Conservation (phyloP, 2,113 vertebrate species). For the Sitta europaea region DNA sequence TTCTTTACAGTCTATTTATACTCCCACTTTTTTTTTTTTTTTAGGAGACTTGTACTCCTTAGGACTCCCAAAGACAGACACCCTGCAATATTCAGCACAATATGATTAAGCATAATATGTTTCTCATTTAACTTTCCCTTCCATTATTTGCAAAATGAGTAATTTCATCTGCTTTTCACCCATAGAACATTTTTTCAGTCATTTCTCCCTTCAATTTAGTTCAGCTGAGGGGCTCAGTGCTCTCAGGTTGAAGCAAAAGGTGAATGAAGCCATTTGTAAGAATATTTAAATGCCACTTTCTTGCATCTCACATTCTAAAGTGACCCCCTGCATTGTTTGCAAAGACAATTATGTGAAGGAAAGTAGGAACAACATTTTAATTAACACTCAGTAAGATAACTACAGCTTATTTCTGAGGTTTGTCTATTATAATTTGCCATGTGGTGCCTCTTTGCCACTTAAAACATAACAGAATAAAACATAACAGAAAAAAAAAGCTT, state of each 20-base stretch:
- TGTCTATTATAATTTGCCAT: background rate
- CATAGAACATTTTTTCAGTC: background rate
- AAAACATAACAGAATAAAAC: background rate
- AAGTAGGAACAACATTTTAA: background rate
- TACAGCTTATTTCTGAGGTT: background rate
- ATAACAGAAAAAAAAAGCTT: background rate
- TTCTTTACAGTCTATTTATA: constrained; percentile 28
- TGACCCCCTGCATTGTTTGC: background rate
- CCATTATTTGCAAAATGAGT: constrained; percentile 8
- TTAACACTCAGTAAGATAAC: background rate
- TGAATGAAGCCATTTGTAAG: background rate
- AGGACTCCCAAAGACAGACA: background rate
- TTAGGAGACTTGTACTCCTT: background rate
- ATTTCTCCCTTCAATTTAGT: background rate
- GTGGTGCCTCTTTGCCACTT: background rate
- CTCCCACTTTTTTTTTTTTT: background rate
- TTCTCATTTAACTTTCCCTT: background rate
- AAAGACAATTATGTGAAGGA: background rate
- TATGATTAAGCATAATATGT: constrained; percentile 16
- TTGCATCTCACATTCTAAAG: background rate
- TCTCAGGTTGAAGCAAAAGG: background rate
- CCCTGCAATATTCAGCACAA: background rate
- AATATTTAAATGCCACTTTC: background rate
- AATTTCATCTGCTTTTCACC: constrained; percentile 8
- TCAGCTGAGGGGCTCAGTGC: background rate